phyloP scores from a whole-genome alignment of 2,888 invertebrate genomes.

The Lasiommata megera region DNA sequence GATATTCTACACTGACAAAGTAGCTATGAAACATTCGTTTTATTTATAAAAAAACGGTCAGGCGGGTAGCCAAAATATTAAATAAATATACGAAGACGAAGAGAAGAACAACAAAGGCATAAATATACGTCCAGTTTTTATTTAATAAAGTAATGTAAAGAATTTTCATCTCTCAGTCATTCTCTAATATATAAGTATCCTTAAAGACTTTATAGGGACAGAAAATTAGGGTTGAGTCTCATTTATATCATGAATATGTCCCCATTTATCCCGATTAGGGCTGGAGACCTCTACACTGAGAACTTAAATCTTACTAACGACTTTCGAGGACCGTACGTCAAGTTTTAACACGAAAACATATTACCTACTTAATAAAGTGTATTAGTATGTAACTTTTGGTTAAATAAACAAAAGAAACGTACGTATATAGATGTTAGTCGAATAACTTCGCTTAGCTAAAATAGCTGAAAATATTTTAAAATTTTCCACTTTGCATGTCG shows the following conservation, averaged over 20 bases:
- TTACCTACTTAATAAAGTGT: neutral
- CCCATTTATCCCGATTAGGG: slow-evolving; percentile 29
- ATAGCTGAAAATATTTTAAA: no score
- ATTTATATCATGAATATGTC: slow-evolving; percentile 33
- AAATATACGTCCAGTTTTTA: neutral
- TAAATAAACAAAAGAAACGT: no score
- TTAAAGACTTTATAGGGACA: slow-evolving; percentile 25
- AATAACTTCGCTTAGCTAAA: no score
- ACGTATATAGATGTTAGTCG: no score
- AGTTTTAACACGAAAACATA: slow-evolving; percentile 16
- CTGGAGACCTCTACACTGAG: slow-evolving; percentile 19
- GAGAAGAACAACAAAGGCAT: neutral
- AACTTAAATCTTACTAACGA: slow-evolving; percentile 26
- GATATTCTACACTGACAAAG: no score
- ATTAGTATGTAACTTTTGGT: neutral
- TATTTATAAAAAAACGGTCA: no score
- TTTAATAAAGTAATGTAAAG: neutral
- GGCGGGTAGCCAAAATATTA: no score
- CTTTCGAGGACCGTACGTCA: slow-evolving; percentile 17
- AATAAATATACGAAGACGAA: no score
- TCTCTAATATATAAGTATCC: slow-evolving; percentile 18
- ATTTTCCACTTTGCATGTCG: no score
- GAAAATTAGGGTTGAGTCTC: slow-evolving; percentile 29
- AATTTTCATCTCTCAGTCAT: neutral
- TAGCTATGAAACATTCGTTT: no score